Base-by-base conservation (phyloP, 1,140 invertebrate species). In the Drosophila burlai region DNA sequence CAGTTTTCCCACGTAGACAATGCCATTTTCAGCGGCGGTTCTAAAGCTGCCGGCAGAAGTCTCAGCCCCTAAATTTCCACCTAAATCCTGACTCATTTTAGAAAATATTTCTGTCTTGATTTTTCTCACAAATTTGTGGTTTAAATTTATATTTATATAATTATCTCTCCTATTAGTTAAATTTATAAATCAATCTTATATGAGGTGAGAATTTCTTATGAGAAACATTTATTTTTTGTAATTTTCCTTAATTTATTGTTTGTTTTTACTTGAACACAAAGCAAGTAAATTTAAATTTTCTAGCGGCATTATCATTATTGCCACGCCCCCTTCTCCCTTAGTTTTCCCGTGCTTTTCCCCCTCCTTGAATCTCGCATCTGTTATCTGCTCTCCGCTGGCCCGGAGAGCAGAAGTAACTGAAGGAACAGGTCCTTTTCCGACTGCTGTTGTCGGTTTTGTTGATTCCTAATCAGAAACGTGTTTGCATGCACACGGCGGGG, bases 401-500 rank as follows among this genome's bases (percentile, higher is more conserved):
- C 62, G 62, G 43, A 40, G 24, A 58, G 36, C 38, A 7, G 4
- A 18, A 29, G 38, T 16, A 59, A 42, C 47, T 55, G 52, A 13
- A 63, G 47, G 63, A 69, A 67, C 62, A 68, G 63, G 67, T 71
- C 67, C 67, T 54, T 69, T 69, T 71, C 67, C 67, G 49, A 43
- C 49, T 71, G 64, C 64, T 69, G 64, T 71, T 71, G 67, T 71
- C 64, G 67, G 67, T 71, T 71, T 69, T 71, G 63, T 71, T 71
- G 67, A 71, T 71, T 71, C 49, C 71, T 74, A 74, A 74, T 74
- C 71, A 74, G 71, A 74, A 74, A 74, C 71, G 71, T 74, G 71
- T 74, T 74, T 77, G 65, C 78, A 72, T 58, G 76, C 38, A 43
- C 54, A 66, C 34, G 54, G 63, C 13, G 40, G 24, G n/a, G 18